These are phyloP conservation scores for Temnothorax rugatulus DNA, from an alignment of 2,888 invertebrate species.

Conservation along the genomic window DNA sequence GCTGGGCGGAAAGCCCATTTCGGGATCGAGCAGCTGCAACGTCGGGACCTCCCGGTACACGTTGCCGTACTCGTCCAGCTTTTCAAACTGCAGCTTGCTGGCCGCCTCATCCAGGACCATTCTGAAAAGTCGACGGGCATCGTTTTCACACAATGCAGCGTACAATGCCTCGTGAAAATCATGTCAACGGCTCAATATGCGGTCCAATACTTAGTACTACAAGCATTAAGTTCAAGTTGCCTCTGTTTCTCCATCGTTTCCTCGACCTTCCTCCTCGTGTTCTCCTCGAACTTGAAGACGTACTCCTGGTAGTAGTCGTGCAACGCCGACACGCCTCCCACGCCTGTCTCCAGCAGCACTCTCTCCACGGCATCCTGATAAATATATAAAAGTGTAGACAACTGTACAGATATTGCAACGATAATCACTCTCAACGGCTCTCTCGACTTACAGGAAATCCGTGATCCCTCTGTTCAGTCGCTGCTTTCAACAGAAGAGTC, in stretches of 20 bases:
- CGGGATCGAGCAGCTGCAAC: constrained; percentile 84
- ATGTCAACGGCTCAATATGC: constrained; percentile 1
- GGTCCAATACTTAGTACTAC: constrained; percentile 76
- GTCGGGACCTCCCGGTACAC: constrained; percentile 84
- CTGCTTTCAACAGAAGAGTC: constrained; percentile 86
- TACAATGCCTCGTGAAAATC: neutral
- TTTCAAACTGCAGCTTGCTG: constrained; percentile 83
- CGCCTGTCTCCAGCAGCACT: constrained; percentile 88
- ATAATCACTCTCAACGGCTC: neutral
- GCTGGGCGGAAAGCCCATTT: constrained; percentile 87
- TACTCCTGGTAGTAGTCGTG: constrained; percentile 88
- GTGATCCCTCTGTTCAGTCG: constrained; percentile 87
- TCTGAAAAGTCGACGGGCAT: constrained; percentile 66
- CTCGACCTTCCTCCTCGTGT: constrained; percentile 80
- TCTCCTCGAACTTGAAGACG: constrained; percentile 81
- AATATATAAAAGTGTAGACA: constrained; percentile 21
- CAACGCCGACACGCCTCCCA: constrained; percentile 88
- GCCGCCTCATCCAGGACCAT: constrained; percentile 83
- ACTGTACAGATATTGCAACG: neutral
- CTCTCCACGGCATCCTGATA: constrained; percentile 88
- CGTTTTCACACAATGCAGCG: neutral
- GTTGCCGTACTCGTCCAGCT: constrained; percentile 83
- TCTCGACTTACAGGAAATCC: constrained; percentile 87
- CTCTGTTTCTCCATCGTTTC: constrained; percentile 81
- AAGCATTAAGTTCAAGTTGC: constrained; percentile 79